These are phyloP conservation scores for Pseudomyrmex dendroicus DNA, from an alignment of 1,140 invertebrate species.

Conservation along the genomic window DNA sequence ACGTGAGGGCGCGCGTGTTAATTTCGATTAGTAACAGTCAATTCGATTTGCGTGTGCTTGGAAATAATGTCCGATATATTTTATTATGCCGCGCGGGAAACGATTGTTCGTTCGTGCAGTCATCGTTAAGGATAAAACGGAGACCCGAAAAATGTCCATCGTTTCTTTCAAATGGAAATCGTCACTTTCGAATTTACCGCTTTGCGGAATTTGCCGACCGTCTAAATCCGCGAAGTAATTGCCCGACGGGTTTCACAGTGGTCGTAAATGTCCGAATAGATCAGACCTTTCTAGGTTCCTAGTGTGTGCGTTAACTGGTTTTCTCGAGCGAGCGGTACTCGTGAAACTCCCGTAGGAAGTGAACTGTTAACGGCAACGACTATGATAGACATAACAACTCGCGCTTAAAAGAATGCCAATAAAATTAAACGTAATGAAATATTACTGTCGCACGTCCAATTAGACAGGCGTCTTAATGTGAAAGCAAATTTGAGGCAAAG, in stretches of 20 bases:
- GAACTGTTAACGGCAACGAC: constrained; percentile 59
- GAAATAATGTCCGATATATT: constrained; percentile 18
- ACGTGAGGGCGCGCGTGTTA: background rate
- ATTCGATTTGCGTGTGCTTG: background rate
- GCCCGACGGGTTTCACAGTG: constrained; percentile 66
- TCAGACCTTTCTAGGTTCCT: constrained; percentile 64
- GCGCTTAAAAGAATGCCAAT: constrained; percentile 45
- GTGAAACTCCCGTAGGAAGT: constrained; percentile 50
- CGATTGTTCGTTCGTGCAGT: background rate
- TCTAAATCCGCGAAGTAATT: constrained; percentile 63
- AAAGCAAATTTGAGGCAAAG: background rate
- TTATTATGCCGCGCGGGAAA: background rate
- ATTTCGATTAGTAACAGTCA: constrained; percentile 7
- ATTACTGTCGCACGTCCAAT: constrained; percentile 36
- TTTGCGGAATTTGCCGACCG: constrained; percentile 35
- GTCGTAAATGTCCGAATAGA: constrained; percentile 76
- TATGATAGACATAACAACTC: constrained; percentile 27
- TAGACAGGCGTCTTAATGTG: constrained; percentile 6
- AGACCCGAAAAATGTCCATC: background rate
- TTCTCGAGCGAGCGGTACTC: constrained; percentile 56
- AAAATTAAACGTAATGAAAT: constrained; percentile 35
- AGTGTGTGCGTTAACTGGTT: constrained; percentile 51
- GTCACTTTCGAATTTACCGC: constrained; percentile 67
- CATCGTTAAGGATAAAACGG: constrained; percentile 38
- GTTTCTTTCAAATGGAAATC: constrained; percentile 60